These are phyloP conservation scores for Euglossa dilemma DNA, from an alignment of 1,140 invertebrate genomes.

Conservation along the genomic window DNA sequence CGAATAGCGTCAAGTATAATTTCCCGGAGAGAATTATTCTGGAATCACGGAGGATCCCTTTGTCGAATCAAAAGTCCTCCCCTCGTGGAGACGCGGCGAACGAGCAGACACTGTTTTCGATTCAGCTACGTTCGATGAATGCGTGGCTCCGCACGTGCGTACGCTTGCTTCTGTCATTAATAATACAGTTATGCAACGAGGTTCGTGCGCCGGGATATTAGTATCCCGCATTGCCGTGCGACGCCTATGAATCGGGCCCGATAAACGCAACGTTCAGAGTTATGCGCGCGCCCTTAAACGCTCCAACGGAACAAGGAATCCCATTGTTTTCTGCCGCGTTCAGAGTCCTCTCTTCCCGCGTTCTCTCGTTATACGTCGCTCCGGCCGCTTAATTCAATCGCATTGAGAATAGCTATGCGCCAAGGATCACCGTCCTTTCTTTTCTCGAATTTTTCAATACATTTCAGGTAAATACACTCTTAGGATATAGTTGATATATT, in stretches of 20 bases:
- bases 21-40: no score
- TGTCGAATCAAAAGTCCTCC: slow-evolving; percentile 49
- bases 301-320: neutral
- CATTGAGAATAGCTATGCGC: no score
- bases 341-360: no score
- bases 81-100: slow-evolving; percentile 57
- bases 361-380: neutral
- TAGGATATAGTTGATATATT: no score
- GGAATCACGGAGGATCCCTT: no score
- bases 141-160: slow-evolving; percentile 29
- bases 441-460: no score
- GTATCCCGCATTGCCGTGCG: slow-evolving; percentile 32
- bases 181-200: slow-evolving; percentile 63
- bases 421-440: no score
- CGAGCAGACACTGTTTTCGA: slow-evolving; percentile 30
- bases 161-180: slow-evolving; percentile 48
- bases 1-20: no score
- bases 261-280: slow-evolving; percentile 42
- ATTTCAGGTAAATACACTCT: no score
- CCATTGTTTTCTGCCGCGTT: neutral
- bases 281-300: slow-evolving; percentile 16
- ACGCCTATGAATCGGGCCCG: slow-evolving; percentile 37
- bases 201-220: slow-evolving; percentile 37
- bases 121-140: slow-evolving; percentile 39
- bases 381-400: neutral